phyloP scores from a whole-genome alignment of 2,888 invertebrate species.

The Orthosia gracilis region DNA sequence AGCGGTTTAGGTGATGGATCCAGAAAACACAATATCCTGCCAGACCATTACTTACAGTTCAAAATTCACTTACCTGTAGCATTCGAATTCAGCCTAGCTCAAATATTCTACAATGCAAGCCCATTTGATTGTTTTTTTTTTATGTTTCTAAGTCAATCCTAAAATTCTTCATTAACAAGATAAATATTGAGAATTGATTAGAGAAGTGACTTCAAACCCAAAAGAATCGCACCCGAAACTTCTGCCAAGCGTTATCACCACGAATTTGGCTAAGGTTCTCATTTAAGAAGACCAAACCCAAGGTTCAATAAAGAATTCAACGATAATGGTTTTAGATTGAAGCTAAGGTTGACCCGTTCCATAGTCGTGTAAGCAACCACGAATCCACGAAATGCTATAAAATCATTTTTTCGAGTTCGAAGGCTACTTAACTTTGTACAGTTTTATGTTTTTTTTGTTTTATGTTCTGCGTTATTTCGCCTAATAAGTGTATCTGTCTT shows the following conservation, averaged over 20 bases:
- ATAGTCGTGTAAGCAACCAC: constrained; percentile 1
- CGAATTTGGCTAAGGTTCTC: constrained; percentile 24
- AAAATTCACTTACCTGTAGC: not conserved
- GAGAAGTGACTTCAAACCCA: constrained; percentile 1
- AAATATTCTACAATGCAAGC: not conserved
- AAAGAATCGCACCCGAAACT: constrained; percentile 12
- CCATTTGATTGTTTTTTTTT: not conserved
- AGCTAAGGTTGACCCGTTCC: constrained; percentile 14
- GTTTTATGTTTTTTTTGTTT: not conserved
- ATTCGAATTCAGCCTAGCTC: not conserved
- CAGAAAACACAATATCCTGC: not conserved
- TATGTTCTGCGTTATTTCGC: not conserved
- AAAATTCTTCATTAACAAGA: not conserved
- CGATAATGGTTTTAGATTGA: constrained; percentile 15
- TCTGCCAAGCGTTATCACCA: constrained; percentile 29
- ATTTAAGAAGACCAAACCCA: constrained; percentile 7
- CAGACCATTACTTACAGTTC: constrained; percentile 16
- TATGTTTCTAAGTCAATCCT: not conserved
- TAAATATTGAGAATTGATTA: not conserved
- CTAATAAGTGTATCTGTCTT: not conserved
- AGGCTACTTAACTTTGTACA: not conserved
- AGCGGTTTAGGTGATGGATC: not conserved
- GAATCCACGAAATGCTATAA: not conserved
- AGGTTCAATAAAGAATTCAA: constrained; percentile 31
- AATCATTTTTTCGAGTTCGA: constrained; percentile 11